These are phyloP conservation scores for Euplexia lucipara DNA, from an alignment of 2,888 invertebrate genomes.

Conservation along the genomic window DNA sequence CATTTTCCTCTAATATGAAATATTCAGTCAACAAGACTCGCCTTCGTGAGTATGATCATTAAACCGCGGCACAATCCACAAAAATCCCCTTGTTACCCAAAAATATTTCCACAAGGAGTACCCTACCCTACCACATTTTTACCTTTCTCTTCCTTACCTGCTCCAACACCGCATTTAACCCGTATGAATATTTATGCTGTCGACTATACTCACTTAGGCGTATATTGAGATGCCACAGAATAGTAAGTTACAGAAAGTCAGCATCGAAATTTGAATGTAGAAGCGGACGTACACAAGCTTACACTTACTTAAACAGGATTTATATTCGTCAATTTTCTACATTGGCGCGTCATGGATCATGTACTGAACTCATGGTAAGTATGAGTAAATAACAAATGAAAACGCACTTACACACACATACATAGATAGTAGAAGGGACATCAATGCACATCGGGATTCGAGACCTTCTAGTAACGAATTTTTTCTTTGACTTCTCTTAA, in stretches of 20 bases:
- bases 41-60: background rate
- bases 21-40: background rate
- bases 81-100: slow-evolving; percentile 10
- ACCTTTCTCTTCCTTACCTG: slow-evolving; percentile 32
- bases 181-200: slow-evolving; percentile 58
- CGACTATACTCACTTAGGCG: slow-evolving; percentile 40
- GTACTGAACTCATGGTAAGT: too few species aligned
- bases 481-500: too few species aligned
- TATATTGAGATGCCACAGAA: slow-evolving; percentile 9
- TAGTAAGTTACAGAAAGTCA: slow-evolving; percentile 1
- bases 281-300: background rate
- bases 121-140: slow-evolving; percentile 19
- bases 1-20: too few species aligned
- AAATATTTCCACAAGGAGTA: slow-evolving; percentile 27
- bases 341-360: too few species aligned
- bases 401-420: too few species aligned
- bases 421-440: too few species aligned
- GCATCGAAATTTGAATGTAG: background rate
- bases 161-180: slow-evolving; percentile 46
- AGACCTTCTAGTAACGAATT: too few species aligned
- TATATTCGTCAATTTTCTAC: too few species aligned
- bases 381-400: too few species aligned
- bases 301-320: too few species aligned
- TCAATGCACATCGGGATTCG: too few species aligned
- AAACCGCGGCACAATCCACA: slow-evolving; percentile 4